Evolutionary conservation across 2,888 invertebrate species (phyloP).

Genomic region (Caenorhabditis wallacei): DNA sequence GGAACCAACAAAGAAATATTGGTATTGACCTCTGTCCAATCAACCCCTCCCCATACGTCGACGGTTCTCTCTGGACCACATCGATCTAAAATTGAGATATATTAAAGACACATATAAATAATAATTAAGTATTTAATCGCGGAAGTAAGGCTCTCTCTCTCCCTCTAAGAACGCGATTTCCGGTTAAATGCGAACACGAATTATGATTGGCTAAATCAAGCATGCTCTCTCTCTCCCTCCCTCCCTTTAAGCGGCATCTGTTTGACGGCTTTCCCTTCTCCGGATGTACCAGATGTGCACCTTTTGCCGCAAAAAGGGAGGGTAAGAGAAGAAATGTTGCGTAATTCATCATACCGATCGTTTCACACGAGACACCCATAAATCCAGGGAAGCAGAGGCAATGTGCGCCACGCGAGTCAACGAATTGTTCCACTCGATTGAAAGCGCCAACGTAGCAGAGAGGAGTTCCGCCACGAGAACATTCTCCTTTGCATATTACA

Average conservation of each 20-base stretch:
- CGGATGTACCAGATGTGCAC: constrained; percentile 56
- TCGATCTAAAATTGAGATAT: constrained; percentile 68
- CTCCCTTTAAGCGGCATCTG: constrained; percentile 20
- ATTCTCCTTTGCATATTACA: constrained; percentile 77
- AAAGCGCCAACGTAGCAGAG: constrained; percentile 78
- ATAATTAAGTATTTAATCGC: constrained; percentile 57
- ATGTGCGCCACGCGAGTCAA: constrained; percentile 73
- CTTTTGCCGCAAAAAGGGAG: not conserved
- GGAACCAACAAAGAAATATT: constrained; percentile 64
- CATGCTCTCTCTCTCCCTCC: not conserved
- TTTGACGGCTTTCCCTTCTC: constrained; percentile 34
- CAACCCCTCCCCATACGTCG: constrained; percentile 79
- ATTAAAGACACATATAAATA: constrained; percentile 27
- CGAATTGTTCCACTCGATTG: constrained; percentile 69
- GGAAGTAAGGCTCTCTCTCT: constrained; percentile 1
- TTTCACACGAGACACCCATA: constrained; percentile 75
- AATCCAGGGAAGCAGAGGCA: constrained; percentile 82
- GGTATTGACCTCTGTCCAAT: constrained; percentile 76
- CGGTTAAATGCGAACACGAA: constrained; percentile 25
- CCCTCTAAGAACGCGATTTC: constrained; percentile 39
- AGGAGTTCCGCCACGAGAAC: constrained; percentile 77
- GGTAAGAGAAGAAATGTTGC: constrained; percentile 58
- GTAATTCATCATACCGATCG: constrained; percentile 67
- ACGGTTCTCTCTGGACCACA: constrained; percentile 77
- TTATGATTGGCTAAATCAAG: constrained; percentile 63